Percentiles rank a stretch among this genome's conserved stretches.
Conservation (phyloP, 2,797 vertebrate genomes). For the Sciaenops ocellatus region DNA sequence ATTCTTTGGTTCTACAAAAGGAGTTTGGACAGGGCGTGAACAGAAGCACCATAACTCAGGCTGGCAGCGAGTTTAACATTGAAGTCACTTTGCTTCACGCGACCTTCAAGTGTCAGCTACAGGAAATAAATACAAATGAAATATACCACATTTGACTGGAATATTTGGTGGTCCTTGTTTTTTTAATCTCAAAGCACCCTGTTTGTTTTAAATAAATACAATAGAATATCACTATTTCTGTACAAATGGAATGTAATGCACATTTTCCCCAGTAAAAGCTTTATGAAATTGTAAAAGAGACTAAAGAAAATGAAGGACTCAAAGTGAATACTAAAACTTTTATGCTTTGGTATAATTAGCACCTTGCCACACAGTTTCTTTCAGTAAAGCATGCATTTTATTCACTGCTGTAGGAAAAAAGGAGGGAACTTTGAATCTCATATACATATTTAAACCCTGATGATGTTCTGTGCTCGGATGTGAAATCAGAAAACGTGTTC, state of each 20-base stretch:
- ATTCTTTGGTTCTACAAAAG: conserved; percentile 72
- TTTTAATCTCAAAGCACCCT: conserved; percentile 82
- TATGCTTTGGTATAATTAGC: conserved; percentile 76
- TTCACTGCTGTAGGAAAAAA: conserved; percentile 66
- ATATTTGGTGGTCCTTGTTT: conserved; percentile 73
- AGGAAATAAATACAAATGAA: conserved; percentile 86
- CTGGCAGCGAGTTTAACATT: conserved; percentile 66
- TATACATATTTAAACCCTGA: conserved; percentile 66
- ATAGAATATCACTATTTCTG: conserved; percentile 88
- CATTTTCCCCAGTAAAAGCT: conserved; percentile 81
- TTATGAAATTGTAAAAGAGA: conserved; percentile 67
- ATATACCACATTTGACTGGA: conserved; percentile 83
- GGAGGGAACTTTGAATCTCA: conserved; percentile 51
- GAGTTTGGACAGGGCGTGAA: conserved; percentile 67
- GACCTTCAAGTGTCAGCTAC: conserved; percentile 65
- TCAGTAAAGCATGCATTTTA: conserved; percentile 72
- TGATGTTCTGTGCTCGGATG: conserved; percentile 37
- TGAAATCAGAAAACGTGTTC: conserved; percentile 35
- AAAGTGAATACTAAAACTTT: conserved; percentile 40
- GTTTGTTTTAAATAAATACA: conserved; percentile 89
- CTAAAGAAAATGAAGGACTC: conserved; percentile 55
- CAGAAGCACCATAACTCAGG: conserved; percentile 70
- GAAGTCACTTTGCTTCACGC: conserved; percentile 58
- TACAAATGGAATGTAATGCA: conserved; percentile 88
- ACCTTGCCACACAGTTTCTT: conserved; percentile 75